These are phyloP conservation scores for Stichopus chloronotus DNA, from an alignment of 35 echinoderm and acorn worm species.

Conservation along the genomic window DNA sequence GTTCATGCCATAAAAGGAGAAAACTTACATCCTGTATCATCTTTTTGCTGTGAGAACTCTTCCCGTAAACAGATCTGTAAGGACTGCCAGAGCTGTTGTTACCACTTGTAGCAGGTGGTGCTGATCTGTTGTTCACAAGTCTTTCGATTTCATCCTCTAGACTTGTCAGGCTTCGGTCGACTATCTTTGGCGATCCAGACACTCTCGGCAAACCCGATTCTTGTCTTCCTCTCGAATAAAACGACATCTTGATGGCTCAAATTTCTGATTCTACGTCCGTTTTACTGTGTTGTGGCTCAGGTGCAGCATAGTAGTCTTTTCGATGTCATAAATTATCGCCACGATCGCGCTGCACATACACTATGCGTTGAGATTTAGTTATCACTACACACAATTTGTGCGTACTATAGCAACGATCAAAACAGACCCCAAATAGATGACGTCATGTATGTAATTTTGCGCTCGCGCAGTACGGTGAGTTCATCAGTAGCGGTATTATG, in stretches of 20 bases:
- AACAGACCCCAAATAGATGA: background rate
- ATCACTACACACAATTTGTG: background rate
- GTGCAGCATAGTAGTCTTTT: too few relatives aligned
- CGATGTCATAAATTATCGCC: background rate
- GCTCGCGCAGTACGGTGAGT: background rate
- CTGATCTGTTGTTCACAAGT: constrained; percentile 77
- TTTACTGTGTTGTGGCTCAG: too few relatives aligned
- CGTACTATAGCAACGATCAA: constrained; percentile 27
- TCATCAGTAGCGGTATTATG: too few relatives aligned
- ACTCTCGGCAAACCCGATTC: constrained; percentile 31
- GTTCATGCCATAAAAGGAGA: too few relatives aligned
- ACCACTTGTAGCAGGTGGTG: constrained; percentile 58
- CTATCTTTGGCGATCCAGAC: background rate
- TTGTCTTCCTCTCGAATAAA: constrained; percentile 40
- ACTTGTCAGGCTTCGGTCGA: constrained; percentile 43
- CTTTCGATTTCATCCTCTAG: constrained; percentile 83
- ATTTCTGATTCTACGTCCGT: too few relatives aligned
- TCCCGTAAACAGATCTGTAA: constrained; percentile 24
- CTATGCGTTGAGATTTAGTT: background rate
- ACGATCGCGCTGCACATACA: background rate
- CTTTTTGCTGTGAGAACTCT: constrained; percentile 58
- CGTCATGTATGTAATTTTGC: background rate
- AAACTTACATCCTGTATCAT: constrained; percentile 92
- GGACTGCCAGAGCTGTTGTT: background rate
- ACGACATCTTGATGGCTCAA: constrained; percentile 5